These are phyloP conservation scores for Argya squamiceps DNA, from an alignment of 2,797 vertebrate genomes.

Conservation along the genomic window DNA sequence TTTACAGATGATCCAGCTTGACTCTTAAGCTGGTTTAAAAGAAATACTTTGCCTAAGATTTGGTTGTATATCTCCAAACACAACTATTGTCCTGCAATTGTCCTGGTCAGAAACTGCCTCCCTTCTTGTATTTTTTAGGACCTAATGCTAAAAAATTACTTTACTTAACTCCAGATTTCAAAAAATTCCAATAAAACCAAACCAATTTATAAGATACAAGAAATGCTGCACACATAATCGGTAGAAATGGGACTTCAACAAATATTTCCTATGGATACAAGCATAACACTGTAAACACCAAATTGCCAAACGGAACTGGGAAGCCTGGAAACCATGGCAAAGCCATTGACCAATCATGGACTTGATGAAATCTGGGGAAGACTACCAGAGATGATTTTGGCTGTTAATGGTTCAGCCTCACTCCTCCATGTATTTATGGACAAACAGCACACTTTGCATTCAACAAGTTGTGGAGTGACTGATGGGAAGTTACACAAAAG, in stretches of 20 bases:
- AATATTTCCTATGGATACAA: background rate
- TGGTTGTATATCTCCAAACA: background rate
- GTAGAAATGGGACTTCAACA: background rate
- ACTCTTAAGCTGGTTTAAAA: background rate
- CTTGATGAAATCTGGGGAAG: background rate
- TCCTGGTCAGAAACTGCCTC: background rate
- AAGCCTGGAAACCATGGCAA: background rate
- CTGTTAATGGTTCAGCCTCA: background rate
- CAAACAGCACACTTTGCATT: background rate
- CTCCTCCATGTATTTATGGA: background rate
- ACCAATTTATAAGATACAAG: background rate
- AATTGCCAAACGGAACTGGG: background rate
- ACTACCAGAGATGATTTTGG: background rate
- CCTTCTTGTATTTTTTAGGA: background rate
- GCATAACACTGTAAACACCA: rapidly evolving
- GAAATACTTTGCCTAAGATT: background rate
- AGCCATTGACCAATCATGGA: background rate
- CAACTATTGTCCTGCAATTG: background rate
- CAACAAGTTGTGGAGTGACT: background rate
- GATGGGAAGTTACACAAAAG: background rate
- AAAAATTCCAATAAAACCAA: background rate
- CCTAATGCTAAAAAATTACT: background rate
- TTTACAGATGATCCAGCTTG: background rate
- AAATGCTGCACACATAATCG: background rate
- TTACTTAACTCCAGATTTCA: background rate